Base-by-base conservation (phyloP, 2,113 vertebrate genomes). In the Paedocypris sp. region DNA sequence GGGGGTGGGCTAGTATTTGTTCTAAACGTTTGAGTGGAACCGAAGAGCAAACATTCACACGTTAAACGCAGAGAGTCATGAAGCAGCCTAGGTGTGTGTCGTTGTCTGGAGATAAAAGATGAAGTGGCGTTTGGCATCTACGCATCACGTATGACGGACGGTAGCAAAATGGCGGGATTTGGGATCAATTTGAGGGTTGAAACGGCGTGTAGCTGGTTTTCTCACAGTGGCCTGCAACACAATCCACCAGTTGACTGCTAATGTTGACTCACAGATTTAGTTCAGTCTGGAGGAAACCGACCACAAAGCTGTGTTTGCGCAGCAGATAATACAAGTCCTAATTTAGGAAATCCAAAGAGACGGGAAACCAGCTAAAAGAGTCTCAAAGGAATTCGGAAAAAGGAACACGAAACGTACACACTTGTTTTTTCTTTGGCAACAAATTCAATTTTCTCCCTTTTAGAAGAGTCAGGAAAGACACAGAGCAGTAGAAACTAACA, bases 251-350 rank as follows among this genome's bases (percentile, higher is more conserved):
- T 62, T 62, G 60, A 62, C 38, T 62, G 60, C 48, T 33, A 53
- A 62, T 62, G 48, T 62, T 62, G 48, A 62, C 60, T 25, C 60
- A 23, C 60, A 25, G 60, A 23, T 49, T 62, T 53, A 62, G 35
- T 28, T 28, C 48, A 43, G 60, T 32, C 60, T 52, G 60, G 47
- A 62, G 60, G 60, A 62, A 62, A 62, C 53, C 48, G 48, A 42
- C 3, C 60, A 38, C 31, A 51, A 62, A 41, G 35, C 50, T 16
- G 50, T 52, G 48, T 62, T 62, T 62, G 35, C 36, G 43, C 36
- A 43, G 19, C 36, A 52, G 60, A 43, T 62, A 52, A 53, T 33
- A 28, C 60, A 33, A 32, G 8, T 52, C 38, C 48, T 62, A 25
- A 62, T 52, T 50, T 52, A 62, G 60, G 23, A 43, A 25, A 51